These are phyloP conservation scores for Porites lutea DNA, from an alignment of 64 coral and sea anemone genomes.

Conservation along the genomic window DNA sequence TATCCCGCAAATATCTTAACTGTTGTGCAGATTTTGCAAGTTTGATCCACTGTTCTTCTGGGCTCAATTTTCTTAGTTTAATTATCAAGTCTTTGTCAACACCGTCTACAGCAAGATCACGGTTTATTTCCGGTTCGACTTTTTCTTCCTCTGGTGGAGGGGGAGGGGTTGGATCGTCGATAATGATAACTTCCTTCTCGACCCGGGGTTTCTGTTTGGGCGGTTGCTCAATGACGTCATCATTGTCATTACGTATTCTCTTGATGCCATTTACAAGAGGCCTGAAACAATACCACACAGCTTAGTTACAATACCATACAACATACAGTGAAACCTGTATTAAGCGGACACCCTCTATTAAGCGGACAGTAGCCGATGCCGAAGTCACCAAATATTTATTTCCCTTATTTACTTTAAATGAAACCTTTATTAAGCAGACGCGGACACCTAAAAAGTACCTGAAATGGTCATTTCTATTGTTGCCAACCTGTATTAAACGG, in stretches of 20 bases:
- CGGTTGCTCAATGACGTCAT: conserved; percentile 38
- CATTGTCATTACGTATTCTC: conserved; percentile 11
- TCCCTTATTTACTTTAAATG: no score
- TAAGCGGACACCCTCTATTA: no score
- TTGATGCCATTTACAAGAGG: conserved; percentile 58
- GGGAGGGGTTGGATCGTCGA: conserved; percentile 64
- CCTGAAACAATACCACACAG: conserved; percentile 20
- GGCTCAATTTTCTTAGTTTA: conserved; percentile 52
- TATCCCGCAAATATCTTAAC: conserved; percentile 64
- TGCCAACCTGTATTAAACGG: no score
- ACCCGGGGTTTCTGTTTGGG: conserved; percentile 28
- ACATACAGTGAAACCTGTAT: no score
- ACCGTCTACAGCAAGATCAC: conserved; percentile 7
- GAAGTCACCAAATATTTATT: no score
- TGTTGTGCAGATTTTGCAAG: conserved; percentile 74
- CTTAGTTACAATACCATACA: no score
- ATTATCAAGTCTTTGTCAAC: conserved; percentile 69
- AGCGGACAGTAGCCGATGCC: no score
- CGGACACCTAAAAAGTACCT: no score
- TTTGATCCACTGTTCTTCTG: conserved; percentile 70
- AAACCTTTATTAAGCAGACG: no score
- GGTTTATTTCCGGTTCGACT: neutral
- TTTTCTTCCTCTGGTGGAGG: conserved; percentile 3
- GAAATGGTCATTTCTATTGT: no score
- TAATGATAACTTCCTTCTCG: conserved; percentile 75